Evolutionary conservation across 2,797 vertebrate genomes (phyloP), one percentile per base, ranked within the genome.

Genomic region (Mormyrus hasselquistii): DNA sequence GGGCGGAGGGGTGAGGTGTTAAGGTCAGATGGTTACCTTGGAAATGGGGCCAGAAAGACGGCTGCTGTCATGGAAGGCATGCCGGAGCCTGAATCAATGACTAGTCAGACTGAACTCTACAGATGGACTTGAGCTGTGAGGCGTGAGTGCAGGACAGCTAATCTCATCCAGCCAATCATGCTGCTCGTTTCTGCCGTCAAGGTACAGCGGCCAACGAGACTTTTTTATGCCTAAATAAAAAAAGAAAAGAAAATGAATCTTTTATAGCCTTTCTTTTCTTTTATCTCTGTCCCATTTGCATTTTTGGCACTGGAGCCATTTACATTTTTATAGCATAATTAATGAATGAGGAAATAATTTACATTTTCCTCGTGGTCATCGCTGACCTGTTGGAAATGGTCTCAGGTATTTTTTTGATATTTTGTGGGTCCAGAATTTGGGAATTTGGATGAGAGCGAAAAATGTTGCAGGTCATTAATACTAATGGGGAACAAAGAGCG

Each of bases 251-350:
- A 93, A 93, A 95, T 95, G 57, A 95, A 95, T 96, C 94, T 95
- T 96, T 95, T 91, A 96, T 94, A 93, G 90, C 90, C 93, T 94
- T 93, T 94, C 92, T 91, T 94, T 94, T 92, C 95, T 96, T 96
- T 96, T 95, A 96, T 96, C 95, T 95, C 92, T 85, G 90, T 91
- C 91, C 92, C 91, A 96, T 96, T 96, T 95, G 95, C 94, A 96
- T 96, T 95, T 96, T 95, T 94, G 93, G 95, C 93, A 92, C 93
- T 91, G 92, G 93, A 94, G 92, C 92, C 95, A 96, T 96, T 96
- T 96, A 95, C 96, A 96, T 96, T 96, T 96, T 96, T 94, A 96
- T 94, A 94, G 95, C 95, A 96, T 96, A 96, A 96, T 96, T 96
- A 96, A 96, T 96, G 94, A 96, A 94, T 92, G 94, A 92, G 93